Percentiles rank a stretch among this genome's conserved stretches.
Conservation (phyloP, 1,140 invertebrate species). For the Antheraea pernyi region DNA sequence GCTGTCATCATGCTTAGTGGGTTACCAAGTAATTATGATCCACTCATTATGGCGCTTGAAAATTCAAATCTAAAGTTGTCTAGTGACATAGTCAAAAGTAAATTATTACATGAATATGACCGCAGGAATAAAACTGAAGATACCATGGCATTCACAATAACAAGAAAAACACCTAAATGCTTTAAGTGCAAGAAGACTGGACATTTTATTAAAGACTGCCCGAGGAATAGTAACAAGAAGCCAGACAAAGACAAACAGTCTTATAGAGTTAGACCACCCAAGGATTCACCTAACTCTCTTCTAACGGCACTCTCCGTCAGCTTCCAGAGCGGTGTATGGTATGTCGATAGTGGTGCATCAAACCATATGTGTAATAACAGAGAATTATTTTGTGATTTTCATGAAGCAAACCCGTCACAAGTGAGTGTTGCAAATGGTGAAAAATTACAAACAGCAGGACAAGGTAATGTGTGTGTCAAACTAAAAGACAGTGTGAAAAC, state of each 20-base stretch:
- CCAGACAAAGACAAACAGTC: no score
- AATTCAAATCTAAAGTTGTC: slow-evolving; percentile 15
- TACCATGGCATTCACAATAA: neutral
- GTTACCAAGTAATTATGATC: slow-evolving; percentile 17
- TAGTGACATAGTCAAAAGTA: slow-evolving; percentile 9
- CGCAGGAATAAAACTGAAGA: slow-evolving; percentile 8
- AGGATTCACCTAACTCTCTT: neutral
- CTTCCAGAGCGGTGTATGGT: slow-evolving; percentile 11
- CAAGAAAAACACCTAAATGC: neutral
- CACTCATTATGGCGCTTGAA: slow-evolving; percentile 23
- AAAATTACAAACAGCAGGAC: neutral
- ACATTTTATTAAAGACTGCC: slow-evolving; percentile 14
- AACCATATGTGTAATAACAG: slow-evolving; percentile 24
- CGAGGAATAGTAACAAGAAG: neutral
- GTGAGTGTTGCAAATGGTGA: slow-evolving; percentile 10
- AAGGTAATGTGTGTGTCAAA: neutral
- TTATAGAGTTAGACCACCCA: neutral
- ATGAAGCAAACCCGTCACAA: neutral
- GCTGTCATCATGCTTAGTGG: slow-evolving; percentile 26
- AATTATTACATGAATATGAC: slow-evolving; percentile 17
- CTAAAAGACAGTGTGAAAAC: slow-evolving; percentile 3
- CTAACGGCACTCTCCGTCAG: slow-evolving; percentile 14
- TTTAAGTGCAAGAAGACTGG: slow-evolving; percentile 14
- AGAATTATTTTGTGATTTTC: slow-evolving; percentile 11
- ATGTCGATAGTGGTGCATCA: slow-evolving; percentile 14